Conservation (phyloP, 2,888 invertebrate species). For the Chrysolina haemoptera region DNA sequence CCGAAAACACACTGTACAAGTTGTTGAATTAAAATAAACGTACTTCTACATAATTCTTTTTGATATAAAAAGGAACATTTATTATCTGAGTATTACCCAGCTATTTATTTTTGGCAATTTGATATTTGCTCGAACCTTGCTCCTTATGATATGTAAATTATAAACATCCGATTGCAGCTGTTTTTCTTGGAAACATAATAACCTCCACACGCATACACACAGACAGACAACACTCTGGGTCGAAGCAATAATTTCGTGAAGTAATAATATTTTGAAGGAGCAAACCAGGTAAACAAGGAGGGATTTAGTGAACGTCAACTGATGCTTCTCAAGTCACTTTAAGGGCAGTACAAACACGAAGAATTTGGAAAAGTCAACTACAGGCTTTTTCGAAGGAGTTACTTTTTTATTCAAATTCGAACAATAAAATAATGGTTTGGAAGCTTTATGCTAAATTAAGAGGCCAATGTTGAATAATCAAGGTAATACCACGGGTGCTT, state of each 20-base stretch:
- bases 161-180: constrained; percentile 35
- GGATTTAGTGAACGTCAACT: constrained; percentile 1
- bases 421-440: too few species aligned
- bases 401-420: too few species aligned
- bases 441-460: too few species aligned
- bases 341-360: not conserved
- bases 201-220: constrained; percentile 21
- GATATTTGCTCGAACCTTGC: constrained; percentile 56
- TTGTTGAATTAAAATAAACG: constrained; percentile 31
- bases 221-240: constrained; percentile 23
- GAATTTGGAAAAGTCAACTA: not conserved
- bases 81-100: constrained; percentile 58
- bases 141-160: constrained; percentile 52
- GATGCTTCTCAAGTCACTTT: not conserved
- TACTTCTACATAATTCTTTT: constrained; percentile 42
- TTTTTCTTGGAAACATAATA: constrained; percentile 26
- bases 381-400: too few species aligned
- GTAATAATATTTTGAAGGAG: constrained; percentile 27
- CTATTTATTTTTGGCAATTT: constrained; percentile 58
- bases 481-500: too few species aligned
- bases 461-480: too few species aligned
- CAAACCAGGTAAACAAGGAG: constrained; percentile 37
- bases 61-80: constrained; percentile 66
- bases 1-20: constrained; percentile 24
- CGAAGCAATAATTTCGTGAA: constrained; percentile 27